Evolutionary conservation across 2,797 vertebrate species (phyloP).

Genomic region (Syndactyla subalaris): DNA sequence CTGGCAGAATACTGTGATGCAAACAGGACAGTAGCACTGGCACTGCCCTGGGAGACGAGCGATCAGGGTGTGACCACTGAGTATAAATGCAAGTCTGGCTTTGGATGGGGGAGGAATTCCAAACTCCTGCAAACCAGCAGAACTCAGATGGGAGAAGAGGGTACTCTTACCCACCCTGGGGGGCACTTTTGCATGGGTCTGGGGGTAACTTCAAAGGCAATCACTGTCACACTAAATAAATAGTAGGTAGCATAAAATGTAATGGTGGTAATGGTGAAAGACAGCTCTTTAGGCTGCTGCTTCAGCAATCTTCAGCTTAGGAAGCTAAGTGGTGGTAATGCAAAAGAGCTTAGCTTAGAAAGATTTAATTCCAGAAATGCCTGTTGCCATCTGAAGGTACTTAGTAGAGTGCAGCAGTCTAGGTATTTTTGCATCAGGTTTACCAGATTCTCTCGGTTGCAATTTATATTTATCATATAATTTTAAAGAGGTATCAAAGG

Average conservation of each 20-base stretch:
- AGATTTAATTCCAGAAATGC: slow-evolving; percentile 22
- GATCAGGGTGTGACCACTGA: not conserved
- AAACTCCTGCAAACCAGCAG: not conserved
- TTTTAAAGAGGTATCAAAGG: slow-evolving; percentile 24
- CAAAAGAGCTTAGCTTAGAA: slow-evolving; percentile 1
- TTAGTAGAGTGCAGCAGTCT: not conserved
- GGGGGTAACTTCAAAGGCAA: not conserved
- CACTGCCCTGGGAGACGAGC: not conserved
- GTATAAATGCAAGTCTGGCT: not conserved
- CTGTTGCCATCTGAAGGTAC: slow-evolving; percentile 35
- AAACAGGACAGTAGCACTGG: not conserved
- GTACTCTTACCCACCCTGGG: not conserved
- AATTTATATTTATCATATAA: not conserved
- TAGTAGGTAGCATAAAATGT: not conserved
- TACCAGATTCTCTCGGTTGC: not conserved
- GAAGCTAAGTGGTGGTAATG: not conserved
- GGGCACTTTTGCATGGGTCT: not conserved
- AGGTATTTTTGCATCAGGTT: slow-evolving; percentile 1
- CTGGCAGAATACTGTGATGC: not conserved
- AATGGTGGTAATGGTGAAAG: not conserved
- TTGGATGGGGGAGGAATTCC: not conserved
- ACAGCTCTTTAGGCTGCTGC: not conserved
- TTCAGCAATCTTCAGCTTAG: not conserved
- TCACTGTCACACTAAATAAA: not conserved
- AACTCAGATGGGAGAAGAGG: not conserved